phyloP scores from a whole-genome alignment of 2,113 vertebrate species.

The Daphoenositta chrysoptera region DNA sequence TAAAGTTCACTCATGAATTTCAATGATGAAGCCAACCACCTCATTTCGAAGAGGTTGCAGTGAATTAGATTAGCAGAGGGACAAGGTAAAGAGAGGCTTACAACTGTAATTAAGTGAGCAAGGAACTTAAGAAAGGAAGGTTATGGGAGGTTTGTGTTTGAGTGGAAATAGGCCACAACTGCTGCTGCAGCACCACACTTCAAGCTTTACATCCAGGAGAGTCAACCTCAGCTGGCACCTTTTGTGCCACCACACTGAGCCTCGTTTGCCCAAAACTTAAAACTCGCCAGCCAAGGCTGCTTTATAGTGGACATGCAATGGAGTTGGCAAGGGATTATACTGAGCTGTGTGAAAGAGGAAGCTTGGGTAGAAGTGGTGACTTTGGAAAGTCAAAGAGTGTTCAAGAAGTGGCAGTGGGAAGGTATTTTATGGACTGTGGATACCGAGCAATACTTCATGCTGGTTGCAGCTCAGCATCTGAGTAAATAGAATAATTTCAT shows the following conservation, averaged over 20 bases:
- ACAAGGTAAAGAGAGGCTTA: not conserved
- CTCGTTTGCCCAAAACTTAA: not conserved
- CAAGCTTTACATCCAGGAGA: not conserved
- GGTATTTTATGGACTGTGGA: not conserved
- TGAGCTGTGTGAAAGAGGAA: not conserved
- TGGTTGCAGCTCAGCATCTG: not conserved
- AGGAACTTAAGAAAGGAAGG: not conserved
- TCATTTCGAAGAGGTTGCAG: not conserved
- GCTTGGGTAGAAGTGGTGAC: not conserved
- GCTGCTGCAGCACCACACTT: not conserved
- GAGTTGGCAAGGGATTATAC: not conserved
- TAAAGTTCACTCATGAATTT: not conserved
- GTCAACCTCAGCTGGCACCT: not conserved
- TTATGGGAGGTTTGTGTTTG: not conserved
- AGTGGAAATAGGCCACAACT: not conserved
- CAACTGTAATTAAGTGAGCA: not conserved
- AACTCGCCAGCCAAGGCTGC: accelerated
- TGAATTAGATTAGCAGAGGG: not conserved
- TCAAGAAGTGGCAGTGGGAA: not conserved
- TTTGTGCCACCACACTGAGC: not conserved
- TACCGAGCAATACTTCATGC: not conserved
- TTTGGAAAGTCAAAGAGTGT: not conserved
- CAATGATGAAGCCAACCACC: not conserved
- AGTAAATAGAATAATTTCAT: not conserved
- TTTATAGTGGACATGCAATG: not conserved